These are phyloP conservation scores for Tenualosa ilisha DNA, from an alignment of 2,797 vertebrate genomes.

Conservation along the genomic window DNA sequence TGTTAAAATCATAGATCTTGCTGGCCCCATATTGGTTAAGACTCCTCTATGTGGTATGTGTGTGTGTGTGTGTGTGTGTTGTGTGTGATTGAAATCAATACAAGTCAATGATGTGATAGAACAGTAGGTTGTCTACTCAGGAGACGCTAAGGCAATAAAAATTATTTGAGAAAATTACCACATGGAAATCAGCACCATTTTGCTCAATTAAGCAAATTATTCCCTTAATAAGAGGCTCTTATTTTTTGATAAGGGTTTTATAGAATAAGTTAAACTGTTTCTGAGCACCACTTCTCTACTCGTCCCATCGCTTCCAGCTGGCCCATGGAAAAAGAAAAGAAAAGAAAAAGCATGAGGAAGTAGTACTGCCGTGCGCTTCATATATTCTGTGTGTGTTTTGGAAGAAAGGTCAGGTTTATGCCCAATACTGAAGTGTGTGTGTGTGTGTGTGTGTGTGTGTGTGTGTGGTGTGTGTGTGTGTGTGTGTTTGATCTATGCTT, in stretches of 20 bases:
- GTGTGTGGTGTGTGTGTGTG: slow-evolving; percentile 36
- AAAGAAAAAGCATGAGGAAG: neutral
- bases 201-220: neutral
- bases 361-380: slow-evolving; percentile 26
- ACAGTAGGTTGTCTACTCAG: neutral
- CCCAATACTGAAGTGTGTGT: slow-evolving; percentile 18
- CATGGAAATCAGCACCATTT: neutral
- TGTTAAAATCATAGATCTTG: no score
- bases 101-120: neutral
- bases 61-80: neutral
- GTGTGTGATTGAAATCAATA: no score
- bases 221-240: neutral
- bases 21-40: no score
- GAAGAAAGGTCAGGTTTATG: slow-evolving; percentile 24
- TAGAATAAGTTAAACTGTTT: neutral
- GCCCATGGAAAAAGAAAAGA: neutral
- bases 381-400: slow-evolving; percentile 57
- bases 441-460: slow-evolving; percentile 25
- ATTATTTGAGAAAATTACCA: neutral
- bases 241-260: neutral
- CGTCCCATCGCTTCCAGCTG: neutral
- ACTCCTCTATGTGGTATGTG: neutral
- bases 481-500: slow-evolving; percentile 31
- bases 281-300: neutral
- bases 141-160: neutral